phyloP scores from a whole-genome alignment of 2,113 vertebrate species.

The Haemorhous mexicanus region DNA sequence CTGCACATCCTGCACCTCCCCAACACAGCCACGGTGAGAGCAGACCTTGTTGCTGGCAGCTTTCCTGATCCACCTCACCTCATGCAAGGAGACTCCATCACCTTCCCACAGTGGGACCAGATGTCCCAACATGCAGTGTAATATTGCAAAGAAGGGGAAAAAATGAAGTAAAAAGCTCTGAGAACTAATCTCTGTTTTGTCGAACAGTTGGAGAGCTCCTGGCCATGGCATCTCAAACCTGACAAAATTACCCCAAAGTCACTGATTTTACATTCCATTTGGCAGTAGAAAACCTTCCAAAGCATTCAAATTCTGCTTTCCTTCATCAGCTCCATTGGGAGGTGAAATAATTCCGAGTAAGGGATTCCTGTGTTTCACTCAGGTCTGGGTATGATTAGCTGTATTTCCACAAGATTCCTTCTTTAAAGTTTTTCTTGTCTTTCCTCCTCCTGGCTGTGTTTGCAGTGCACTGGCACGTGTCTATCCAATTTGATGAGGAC shows the following conservation, averaged over 20 bases:
- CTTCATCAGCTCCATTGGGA: conserved; percentile 8
- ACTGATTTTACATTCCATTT: conserved; percentile 39
- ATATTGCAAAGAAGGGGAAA: background rate
- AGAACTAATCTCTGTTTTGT: conserved; percentile 55
- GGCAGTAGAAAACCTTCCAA: conserved; percentile 34
- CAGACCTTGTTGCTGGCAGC: conserved; percentile 51
- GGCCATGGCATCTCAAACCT: background rate
- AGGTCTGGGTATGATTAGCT: background rate
- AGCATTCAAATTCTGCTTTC: conserved; percentile 7
- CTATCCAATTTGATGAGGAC: background rate
- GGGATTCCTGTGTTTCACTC: background rate
- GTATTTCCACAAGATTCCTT: background rate
- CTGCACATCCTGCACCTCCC: background rate
- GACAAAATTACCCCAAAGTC: conserved; percentile 34
- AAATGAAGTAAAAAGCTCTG: background rate
- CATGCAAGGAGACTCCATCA: conserved; percentile 29
- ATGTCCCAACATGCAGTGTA: conserved; percentile 30
- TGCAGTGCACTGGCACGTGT: background rate
- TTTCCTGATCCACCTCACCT: conserved; percentile 30
- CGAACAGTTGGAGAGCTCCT: conserved; percentile 49
- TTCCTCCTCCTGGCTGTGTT: background rate
- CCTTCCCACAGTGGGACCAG: conserved; percentile 60
- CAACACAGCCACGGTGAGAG: background rate
- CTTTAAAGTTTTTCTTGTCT: background rate
- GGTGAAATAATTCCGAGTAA: conserved; percentile 17